These are phyloP conservation scores for Myiopsitta monachus DNA, from an alignment of 2,113 vertebrate species.

Conservation along the genomic window DNA sequence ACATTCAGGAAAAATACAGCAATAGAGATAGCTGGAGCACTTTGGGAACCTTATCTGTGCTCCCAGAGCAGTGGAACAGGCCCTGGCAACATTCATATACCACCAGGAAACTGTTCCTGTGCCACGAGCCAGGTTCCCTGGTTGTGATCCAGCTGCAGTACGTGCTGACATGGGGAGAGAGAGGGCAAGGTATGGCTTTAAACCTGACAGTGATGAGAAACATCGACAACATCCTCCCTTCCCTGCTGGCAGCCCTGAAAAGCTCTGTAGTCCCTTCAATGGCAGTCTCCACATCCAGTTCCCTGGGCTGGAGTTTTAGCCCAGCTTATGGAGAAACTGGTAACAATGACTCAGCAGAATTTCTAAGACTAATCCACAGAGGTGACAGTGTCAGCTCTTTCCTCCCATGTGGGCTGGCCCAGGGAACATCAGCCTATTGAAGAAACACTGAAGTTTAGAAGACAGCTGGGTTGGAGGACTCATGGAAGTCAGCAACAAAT, in stretches of 20 bases:
- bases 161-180: neutral
- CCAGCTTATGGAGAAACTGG: slow-evolving; percentile 29
- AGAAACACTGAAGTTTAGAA: neutral
- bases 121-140: neutral
- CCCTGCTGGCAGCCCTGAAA: neutral
- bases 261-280: neutral
- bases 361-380: slow-evolving; percentile 27
- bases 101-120: neutral
- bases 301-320: neutral
- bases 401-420: neutral
- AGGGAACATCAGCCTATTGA: neutral
- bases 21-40: rapidly evolving
- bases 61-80: neutral
- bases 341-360: neutral
- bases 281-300: neutral
- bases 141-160: neutral
- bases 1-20: neutral
- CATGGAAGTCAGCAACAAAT: rapidly evolving
- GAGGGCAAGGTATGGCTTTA: neutral
- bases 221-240: neutral
- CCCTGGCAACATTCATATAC: neutral
- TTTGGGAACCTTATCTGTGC: neutral
- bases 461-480: neutral
- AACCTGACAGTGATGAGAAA: neutral
- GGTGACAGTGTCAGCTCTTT: neutral